Conservation (phyloP, 2,113 vertebrate genomes). For the Salvelinus sp. region DNA sequence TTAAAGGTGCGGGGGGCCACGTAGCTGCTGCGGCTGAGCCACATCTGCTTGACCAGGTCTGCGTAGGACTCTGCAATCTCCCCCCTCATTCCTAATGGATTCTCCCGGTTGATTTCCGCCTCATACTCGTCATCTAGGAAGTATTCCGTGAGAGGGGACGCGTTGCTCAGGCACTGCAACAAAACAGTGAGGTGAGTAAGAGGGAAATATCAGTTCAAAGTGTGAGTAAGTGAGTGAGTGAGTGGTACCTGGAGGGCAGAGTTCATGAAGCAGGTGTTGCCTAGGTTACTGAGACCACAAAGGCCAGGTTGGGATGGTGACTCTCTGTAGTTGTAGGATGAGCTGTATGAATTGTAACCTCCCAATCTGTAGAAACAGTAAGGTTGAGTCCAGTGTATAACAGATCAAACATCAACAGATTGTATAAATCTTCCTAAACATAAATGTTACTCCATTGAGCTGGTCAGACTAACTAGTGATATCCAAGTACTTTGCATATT, state of each 20-base stretch:
- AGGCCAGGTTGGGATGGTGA: slow-evolving; percentile 87
- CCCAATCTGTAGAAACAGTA: slow-evolving; percentile 72
- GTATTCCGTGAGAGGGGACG: slow-evolving; percentile 90
- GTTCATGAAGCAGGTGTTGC: slow-evolving; percentile 99
- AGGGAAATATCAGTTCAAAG: not conserved
- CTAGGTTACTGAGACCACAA: slow-evolving; percentile 95
- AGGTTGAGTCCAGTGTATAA: not conserved
- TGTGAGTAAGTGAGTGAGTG: not conserved
- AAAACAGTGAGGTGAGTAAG: slow-evolving; percentile 5
- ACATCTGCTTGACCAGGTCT: slow-evolving; percentile 95
- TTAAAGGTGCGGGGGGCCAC: slow-evolving; percentile 94
- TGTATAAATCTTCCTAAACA: not conserved
- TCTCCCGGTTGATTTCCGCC: slow-evolving; percentile 92
- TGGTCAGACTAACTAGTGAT: not conserved
- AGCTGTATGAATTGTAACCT: slow-evolving; percentile 84
- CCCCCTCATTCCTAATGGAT: slow-evolving; percentile 95
- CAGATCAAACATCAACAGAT: not conserved
- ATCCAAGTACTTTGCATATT: not conserved
- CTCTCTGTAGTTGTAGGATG: slow-evolving; percentile 90
- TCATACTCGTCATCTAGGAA: slow-evolving; percentile 91
- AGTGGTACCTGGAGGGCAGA: slow-evolving; percentile 89
- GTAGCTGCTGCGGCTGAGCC: slow-evolving; percentile 87
- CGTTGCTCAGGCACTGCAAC: slow-evolving; percentile 92
- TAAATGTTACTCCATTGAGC: not conserved
- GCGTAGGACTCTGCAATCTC: slow-evolving; percentile 96